A percentile compares a stretch with the other conserved stretches of the same genome.
Conservation (phyloP, 2,888 invertebrate genomes). For the Diaprepes abbreviatus region DNA sequence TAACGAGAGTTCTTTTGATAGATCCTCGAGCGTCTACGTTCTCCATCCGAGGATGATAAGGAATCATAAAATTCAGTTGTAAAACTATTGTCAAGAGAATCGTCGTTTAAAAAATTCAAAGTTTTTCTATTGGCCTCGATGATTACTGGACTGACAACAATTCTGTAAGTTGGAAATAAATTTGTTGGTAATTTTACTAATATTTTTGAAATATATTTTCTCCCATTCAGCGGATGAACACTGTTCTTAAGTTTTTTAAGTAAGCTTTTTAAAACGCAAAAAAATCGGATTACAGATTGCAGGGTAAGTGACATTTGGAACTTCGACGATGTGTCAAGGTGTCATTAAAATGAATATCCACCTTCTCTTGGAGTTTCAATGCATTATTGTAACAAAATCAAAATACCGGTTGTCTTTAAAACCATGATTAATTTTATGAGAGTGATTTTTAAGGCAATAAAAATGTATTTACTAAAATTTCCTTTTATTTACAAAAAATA, state of each 20-base stretch:
- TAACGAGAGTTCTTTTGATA: background rate
- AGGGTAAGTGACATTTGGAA: background rate
- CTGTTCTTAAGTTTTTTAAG: slow-evolving; percentile 41
- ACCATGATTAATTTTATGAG: too few relatives aligned
- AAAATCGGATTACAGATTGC: background rate
- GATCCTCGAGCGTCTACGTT: background rate
- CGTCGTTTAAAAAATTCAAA: slow-evolving; percentile 33
- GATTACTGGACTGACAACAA: slow-evolving; percentile 45
- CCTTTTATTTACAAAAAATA: too few relatives aligned
- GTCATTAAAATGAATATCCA: too few relatives aligned
- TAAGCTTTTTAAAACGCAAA: background rate
- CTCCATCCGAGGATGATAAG: background rate
- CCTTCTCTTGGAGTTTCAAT: too few relatives aligned
- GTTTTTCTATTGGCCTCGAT: slow-evolving; percentile 48
- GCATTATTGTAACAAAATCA: too few relatives aligned
- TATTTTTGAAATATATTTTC: slow-evolving; percentile 50
- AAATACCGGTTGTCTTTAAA: too few relatives aligned
- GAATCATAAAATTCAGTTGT: slow-evolving; percentile 1
- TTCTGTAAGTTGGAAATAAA: slow-evolving; percentile 52
- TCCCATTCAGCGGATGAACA: slow-evolving; percentile 44
- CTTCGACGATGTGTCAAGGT: too few relatives aligned
- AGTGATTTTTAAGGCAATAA: too few relatives aligned
- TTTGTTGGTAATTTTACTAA: slow-evolving; percentile 49
- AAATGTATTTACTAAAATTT: too few relatives aligned
- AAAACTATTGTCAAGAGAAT: slow-evolving; percentile 4